phyloP scores from a whole-genome alignment of 2,888 invertebrate genomes.

The Acleris cristana region DNA sequence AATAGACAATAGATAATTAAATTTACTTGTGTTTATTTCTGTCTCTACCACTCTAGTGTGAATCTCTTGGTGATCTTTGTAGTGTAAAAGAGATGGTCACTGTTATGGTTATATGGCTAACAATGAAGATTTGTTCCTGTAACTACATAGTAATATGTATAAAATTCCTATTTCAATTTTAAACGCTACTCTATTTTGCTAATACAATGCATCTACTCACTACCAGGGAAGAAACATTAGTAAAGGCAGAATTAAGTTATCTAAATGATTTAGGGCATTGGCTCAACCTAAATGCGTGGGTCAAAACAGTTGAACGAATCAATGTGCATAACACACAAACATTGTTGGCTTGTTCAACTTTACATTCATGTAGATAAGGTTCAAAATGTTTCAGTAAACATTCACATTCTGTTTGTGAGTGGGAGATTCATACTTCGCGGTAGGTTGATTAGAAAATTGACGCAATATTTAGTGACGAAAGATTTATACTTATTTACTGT shows the following conservation, averaged over 20 bases:
- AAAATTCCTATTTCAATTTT: neutral
- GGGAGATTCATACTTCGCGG: too few relatives aligned
- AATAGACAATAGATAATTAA: constrained; percentile 5
- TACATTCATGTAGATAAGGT: neutral
- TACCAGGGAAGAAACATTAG: constrained; percentile 2
- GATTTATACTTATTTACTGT: too few relatives aligned
- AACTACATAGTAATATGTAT: too few relatives aligned
- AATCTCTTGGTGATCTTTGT: too few relatives aligned
- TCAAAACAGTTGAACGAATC: constrained; percentile 33
- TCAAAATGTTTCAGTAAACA: too few relatives aligned
- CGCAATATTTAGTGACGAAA: too few relatives aligned
- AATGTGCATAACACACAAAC: constrained; percentile 6
- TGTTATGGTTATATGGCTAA: too few relatives aligned
- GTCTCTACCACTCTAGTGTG: too few relatives aligned
- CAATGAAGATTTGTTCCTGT: too few relatives aligned
- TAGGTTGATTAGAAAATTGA: too few relatives aligned
- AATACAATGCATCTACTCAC: constrained; percentile 19
- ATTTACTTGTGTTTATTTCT: neutral
- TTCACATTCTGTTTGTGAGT: too few relatives aligned
- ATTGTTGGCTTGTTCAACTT: neutral
- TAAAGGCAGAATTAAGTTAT: constrained; percentile 10
- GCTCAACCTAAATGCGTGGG: constrained; percentile 23
- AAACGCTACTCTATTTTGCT: constrained; percentile 12
- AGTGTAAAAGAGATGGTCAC: too few relatives aligned
- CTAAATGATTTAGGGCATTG: constrained; percentile 14